Evolutionary conservation across 2,888 invertebrate genomes (phyloP).

Genomic region (Troides oblongomaculatus): DNA sequence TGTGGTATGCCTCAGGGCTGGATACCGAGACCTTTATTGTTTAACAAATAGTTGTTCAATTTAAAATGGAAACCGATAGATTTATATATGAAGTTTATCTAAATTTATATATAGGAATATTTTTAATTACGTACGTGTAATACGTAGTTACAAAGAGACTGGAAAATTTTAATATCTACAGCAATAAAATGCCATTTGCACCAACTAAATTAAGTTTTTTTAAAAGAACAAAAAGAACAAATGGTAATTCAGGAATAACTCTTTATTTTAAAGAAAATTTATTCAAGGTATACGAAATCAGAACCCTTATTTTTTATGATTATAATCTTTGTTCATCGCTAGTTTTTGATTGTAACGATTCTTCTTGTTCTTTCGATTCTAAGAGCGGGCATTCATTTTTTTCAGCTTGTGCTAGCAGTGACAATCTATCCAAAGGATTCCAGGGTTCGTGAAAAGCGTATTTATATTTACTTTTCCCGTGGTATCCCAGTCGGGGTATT

Average conservation of each 20-base stretch:
- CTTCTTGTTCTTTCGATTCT: constrained; percentile 27
- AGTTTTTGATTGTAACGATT: constrained; percentile 32
- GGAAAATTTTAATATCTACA: too few relatives aligned
- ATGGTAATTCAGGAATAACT: neutral
- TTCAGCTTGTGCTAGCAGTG: constrained; percentile 61
- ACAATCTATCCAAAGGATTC: constrained; percentile 63
- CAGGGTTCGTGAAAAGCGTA: constrained; percentile 73
- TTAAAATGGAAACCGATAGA: too few relatives aligned
- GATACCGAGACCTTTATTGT: too few relatives aligned
- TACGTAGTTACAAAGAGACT: too few relatives aligned
- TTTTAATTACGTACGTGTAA: too few relatives aligned
- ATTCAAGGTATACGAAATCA: constrained; percentile 44
- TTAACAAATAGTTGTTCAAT: too few relatives aligned
- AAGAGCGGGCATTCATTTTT: constrained; percentile 38
- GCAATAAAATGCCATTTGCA: too few relatives aligned
- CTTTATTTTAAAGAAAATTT: neutral
- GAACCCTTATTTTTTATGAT: constrained; percentile 43
- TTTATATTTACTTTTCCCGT: constrained; percentile 63
- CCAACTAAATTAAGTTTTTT: neutral
- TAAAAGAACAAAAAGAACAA: neutral
- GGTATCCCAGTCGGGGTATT: constrained; percentile 61
- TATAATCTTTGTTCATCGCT: constrained; percentile 38
- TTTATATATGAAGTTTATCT: too few relatives aligned
- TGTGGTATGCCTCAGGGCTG: too few relatives aligned
- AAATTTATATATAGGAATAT: too few relatives aligned